Evolutionary conservation across 2,797 vertebrate species (phyloP).

Genomic region (Semotilus atromaculatus): DNA sequence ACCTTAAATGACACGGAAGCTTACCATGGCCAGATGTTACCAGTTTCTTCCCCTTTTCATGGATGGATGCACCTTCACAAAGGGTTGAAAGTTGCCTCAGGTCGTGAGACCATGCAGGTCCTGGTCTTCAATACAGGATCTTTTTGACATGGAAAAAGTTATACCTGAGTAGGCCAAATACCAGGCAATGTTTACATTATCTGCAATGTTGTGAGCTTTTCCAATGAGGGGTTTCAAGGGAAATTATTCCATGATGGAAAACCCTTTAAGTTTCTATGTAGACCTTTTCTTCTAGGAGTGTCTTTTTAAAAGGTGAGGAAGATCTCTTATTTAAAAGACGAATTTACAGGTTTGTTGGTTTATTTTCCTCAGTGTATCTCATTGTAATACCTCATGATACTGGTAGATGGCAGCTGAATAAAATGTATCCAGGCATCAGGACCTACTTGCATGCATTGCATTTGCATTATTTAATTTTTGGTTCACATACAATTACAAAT

Average conservation of each 20-base stretch:
- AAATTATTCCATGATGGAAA: not conserved
- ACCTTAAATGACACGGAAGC: no score
- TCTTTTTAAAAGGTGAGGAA: not conserved
- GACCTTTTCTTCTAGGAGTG: not conserved
- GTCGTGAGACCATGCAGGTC: not conserved
- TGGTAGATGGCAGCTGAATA: not conserved
- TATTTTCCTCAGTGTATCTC: not conserved
- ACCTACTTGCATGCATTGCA: not conserved
- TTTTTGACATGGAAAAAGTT: not conserved
- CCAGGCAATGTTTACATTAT: no score
- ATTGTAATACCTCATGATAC: not conserved
- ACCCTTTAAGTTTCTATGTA: not conserved
- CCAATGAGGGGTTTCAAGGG: no score
- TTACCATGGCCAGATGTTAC: no score
- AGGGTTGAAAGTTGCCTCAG: not conserved
- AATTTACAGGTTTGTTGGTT: not conserved
- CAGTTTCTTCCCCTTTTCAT: no score
- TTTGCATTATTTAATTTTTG: not conserved
- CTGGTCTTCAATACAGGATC: not conserved
- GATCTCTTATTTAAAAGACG: not conserved
- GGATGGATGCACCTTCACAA: not conserved
- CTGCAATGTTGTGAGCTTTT: no score
- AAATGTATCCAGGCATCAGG: not conserved
- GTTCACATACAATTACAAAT: not conserved
- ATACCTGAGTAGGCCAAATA: not conserved